Conservation (phyloP, 1,140 invertebrate genomes). For the Rhyacophila brunnea region DNA sequence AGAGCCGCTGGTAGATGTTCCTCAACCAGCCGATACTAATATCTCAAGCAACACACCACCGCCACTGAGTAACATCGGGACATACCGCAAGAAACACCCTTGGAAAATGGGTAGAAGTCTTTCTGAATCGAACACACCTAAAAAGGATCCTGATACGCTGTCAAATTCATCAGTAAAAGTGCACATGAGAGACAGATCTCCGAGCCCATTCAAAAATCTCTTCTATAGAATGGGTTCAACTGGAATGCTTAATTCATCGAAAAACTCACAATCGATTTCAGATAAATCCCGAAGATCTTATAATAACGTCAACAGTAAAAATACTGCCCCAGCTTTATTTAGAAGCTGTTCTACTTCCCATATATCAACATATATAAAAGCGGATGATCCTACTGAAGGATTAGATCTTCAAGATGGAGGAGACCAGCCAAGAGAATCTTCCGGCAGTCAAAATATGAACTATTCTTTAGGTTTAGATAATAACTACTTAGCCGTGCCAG, state of each 20-base stretch:
- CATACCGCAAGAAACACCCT: conserved; percentile 48
- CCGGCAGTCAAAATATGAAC: conserved; percentile 32
- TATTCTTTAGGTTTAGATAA: conserved; percentile 41
- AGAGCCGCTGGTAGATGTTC: conserved; percentile 40
- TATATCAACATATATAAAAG: conserved; percentile 72
- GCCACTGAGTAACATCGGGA: conserved; percentile 40
- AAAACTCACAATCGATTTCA: conserved; percentile 52
- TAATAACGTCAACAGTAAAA: conserved; percentile 54
- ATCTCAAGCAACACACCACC: conserved; percentile 39
- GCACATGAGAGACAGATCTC: conserved; percentile 54
- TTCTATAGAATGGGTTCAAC: conserved; percentile 75
- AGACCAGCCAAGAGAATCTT: conserved; percentile 43
- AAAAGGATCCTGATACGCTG: conserved; percentile 48
- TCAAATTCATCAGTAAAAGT: conserved; percentile 44
- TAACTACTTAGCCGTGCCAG: conserved; percentile 48
- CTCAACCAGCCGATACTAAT: conserved; percentile 40
- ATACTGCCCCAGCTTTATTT: conserved; percentile 59
- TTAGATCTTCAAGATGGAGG: conserved; percentile 61
- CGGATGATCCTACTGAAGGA: conserved; percentile 75
- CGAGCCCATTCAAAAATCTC: conserved; percentile 68
- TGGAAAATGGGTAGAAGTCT: conserved; percentile 54
- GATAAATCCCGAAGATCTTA: conserved; percentile 46
- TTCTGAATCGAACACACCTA: conserved; percentile 47
- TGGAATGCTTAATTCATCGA: conserved; percentile 67
- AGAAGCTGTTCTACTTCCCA: conserved; percentile 75